These are phyloP conservation scores for Drosophila quadrilineata DNA, from an alignment of 1,140 invertebrate species.

Conservation along the genomic window DNA sequence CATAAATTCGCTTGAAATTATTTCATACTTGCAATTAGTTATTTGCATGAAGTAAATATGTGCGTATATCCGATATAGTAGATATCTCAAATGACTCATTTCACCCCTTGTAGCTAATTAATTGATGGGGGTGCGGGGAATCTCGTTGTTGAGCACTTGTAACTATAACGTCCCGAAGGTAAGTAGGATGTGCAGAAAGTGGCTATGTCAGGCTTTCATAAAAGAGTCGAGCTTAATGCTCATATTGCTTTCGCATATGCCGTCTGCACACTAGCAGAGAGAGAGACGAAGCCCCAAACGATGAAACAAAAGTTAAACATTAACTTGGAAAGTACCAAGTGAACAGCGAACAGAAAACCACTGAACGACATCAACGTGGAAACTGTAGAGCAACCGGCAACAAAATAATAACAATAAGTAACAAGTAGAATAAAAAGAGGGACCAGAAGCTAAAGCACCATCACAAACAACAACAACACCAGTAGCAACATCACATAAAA, in stretches of 20 bases:
- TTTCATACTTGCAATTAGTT: too few species aligned
- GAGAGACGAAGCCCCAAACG: slow-evolving; percentile 13
- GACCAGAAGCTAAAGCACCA: slow-evolving; percentile 1
- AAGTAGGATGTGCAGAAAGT: too few species aligned
- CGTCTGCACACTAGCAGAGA: neutral
- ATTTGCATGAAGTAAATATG: too few species aligned
- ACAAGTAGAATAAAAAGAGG: slow-evolving; percentile 13
- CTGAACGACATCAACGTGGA: slow-evolving; percentile 5
- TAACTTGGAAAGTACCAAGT: slow-evolving; percentile 33
- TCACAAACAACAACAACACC: neutral
- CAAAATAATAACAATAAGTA: slow-evolving; percentile 3
- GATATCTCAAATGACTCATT: too few species aligned
- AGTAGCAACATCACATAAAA: too few species aligned
- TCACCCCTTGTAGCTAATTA: too few species aligned
- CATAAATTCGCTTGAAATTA: too few species aligned
- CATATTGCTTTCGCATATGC: slow-evolving; percentile 22
- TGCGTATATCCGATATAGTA: too few species aligned
- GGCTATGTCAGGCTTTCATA: neutral
- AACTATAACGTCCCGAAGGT: too few species aligned
- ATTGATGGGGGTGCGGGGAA: too few species aligned
- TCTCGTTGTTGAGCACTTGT: too few species aligned
- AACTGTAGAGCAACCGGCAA: too few species aligned
- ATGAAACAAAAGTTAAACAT: slow-evolving; percentile 41
- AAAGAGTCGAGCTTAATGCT: slow-evolving; percentile 18
- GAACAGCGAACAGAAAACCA: slow-evolving; percentile 21